Conservation (phyloP, 2,888 invertebrate genomes). For the Torymus aiolomorphi region DNA sequence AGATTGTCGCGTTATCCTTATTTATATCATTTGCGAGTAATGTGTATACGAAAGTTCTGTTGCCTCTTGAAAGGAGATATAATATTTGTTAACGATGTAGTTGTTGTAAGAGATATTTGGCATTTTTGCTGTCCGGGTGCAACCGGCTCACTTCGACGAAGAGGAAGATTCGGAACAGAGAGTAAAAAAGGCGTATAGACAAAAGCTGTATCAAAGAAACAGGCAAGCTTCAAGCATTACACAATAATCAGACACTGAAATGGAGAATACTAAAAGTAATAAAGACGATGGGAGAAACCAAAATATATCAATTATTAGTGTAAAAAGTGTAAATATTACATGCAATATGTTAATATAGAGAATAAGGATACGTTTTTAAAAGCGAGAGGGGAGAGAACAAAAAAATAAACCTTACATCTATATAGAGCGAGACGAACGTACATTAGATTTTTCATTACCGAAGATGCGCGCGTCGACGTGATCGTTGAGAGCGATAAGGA, state of each 20-base stretch:
- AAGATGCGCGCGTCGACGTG: background rate
- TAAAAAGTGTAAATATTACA: slow-evolving; percentile 57
- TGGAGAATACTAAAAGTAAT: slow-evolving; percentile 15
- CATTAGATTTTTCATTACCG: slow-evolving; percentile 49
- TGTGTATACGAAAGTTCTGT: too few species aligned
- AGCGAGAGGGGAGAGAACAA: background rate
- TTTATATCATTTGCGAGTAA: too few species aligned
- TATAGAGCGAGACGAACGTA: slow-evolving; percentile 18
- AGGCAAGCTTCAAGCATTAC: slow-evolving; percentile 21
- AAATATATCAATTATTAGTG: slow-evolving; percentile 56
- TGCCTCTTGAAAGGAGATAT: background rate
- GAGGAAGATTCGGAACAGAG: too few species aligned
- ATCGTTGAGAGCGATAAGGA: background rate
- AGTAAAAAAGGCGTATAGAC: background rate
- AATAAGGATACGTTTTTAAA: slow-evolving; percentile 35
- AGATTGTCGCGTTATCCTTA: background rate
- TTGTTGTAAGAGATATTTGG: too few species aligned
- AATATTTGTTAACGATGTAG: background rate
- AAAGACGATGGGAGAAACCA: background rate
- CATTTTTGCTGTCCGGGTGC: too few species aligned
- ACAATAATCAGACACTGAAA: slow-evolving; percentile 33
- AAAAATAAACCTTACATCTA: slow-evolving; percentile 13
- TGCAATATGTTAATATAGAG: slow-evolving; percentile 36
- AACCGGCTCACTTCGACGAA: too few species aligned
- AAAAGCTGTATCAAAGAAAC: slow-evolving; percentile 4